Evolutionary conservation across 2,113 vertebrate species (phyloP).

Genomic region (Lepisosteus osseus): DNA sequence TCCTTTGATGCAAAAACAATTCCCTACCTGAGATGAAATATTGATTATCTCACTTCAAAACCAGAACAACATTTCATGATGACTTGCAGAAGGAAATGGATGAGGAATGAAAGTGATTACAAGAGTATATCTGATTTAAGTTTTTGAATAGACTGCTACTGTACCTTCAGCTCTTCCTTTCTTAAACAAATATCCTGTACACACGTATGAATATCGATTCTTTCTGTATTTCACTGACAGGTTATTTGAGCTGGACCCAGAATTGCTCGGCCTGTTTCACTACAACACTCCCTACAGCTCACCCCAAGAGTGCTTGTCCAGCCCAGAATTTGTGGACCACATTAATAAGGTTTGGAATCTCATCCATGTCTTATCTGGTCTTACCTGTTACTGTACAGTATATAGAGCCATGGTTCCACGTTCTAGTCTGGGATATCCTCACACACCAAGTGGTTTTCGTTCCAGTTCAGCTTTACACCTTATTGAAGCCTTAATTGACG

Average conservation of each 20-base stretch:
- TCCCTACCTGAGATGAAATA: no score
- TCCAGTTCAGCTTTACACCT: background rate
- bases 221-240: conserved; percentile 59
- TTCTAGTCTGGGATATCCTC: background rate
- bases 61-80: background rate
- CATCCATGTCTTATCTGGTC: background rate
- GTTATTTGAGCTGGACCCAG: conserved; percentile 88
- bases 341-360: conserved; percentile 81
- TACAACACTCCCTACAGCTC: conserved; percentile 82
- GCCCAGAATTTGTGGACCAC: conserved; percentile 87
- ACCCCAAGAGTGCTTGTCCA: conserved; percentile 82
- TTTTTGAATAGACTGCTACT: no score
- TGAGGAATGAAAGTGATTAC: background rate
- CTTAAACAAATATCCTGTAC: conserved; percentile 14
- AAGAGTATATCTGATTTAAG: no score
- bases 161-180: conserved; percentile 22
- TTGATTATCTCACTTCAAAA: background rate
- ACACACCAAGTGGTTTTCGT: no score
- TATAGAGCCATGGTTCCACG: background rate
- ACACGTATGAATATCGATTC: background rate
- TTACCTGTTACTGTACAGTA: background rate
- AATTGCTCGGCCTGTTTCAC: conserved; percentile 81
- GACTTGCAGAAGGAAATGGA: background rate
- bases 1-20: background rate
- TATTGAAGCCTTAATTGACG: background rate